phyloP scores from a whole-genome alignment of 1,140 invertebrate species.

The Drosophila murphyi region DNA sequence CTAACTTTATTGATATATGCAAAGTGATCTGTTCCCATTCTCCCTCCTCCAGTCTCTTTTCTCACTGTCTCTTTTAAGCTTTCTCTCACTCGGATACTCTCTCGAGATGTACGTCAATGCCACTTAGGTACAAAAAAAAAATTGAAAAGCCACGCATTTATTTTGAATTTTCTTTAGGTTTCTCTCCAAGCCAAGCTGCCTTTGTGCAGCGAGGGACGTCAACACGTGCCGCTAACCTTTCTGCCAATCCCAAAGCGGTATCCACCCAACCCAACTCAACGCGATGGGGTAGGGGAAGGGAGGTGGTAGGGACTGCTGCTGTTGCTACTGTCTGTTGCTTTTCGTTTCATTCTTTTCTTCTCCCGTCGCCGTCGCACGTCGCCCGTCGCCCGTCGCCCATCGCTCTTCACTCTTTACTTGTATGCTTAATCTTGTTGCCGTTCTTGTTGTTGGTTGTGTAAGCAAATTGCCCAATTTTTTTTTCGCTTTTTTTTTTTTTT shows the following conservation, averaged over 20 bases:
- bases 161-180: slow-evolving; percentile 17
- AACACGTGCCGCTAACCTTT: slow-evolving; percentile 78
- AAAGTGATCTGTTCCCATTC: slow-evolving; percentile 5
- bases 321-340: slow-evolving; percentile 31
- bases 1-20: slow-evolving; percentile 42
- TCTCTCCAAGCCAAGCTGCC: background rate
- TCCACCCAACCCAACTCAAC: slow-evolving; percentile 53
- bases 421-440: slow-evolving; percentile 31
- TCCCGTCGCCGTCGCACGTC: background rate
- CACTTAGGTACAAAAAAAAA: slow-evolving; percentile 30
- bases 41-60: background rate
- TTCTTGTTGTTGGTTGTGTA: slow-evolving; percentile 72
- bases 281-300: background rate
- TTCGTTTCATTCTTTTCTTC: slow-evolving; percentile 31
- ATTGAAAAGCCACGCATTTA: slow-evolving; percentile 38
- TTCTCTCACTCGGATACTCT: background rate
- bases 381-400: too few species aligned
- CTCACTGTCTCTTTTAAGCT: background rate
- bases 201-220: slow-evolving; percentile 29
- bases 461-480: slow-evolving; percentile 79
- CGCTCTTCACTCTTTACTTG: slow-evolving; percentile 14
- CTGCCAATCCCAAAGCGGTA: slow-evolving; percentile 46
- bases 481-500: slow-evolving; percentile 17
- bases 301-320: background rate
- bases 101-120: slow-evolving; percentile 33